A percentile compares a stretch with the other conserved stretches of the same genome.
Evolutionary conservation across 1,140 invertebrate genomes (phyloP).

Genomic region (Zaprionus davidi): DNA sequence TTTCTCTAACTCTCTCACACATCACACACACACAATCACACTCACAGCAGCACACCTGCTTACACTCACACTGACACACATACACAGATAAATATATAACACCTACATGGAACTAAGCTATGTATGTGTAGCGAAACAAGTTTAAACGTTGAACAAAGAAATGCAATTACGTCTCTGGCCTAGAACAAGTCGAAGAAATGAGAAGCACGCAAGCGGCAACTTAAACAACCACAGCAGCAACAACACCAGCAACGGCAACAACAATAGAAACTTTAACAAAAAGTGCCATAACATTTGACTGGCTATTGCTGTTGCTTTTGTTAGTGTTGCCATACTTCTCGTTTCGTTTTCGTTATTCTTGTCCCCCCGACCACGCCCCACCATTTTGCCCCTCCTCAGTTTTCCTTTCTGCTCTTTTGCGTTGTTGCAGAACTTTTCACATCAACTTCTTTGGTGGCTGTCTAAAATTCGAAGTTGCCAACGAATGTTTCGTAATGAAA

Average conservation of each 20-base stretch:
- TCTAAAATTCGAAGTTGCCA: constrained; percentile 63
- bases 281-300: constrained; percentile 68
- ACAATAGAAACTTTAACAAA: constrained; percentile 51
- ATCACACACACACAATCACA: constrained; percentile 11
- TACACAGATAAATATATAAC: constrained; percentile 28
- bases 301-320: constrained; percentile 42
- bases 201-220: constrained; percentile 49
- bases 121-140: constrained; percentile 74
- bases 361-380: not conserved
- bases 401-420: constrained; percentile 32
- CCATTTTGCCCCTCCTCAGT: constrained; percentile 11
- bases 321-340: constrained; percentile 54
- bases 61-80: constrained; percentile 23
- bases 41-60: constrained; percentile 36
- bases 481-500: constrained; percentile 77
- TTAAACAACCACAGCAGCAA: constrained; percentile 40
- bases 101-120: constrained; percentile 49
- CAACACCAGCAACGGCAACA: constrained; percentile 17
- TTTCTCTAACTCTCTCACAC: constrained; percentile 70
- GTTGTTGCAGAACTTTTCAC: constrained; percentile 63
- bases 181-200: constrained; percentile 53
- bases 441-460: constrained; percentile 66
- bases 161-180: constrained; percentile 76
- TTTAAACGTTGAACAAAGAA: constrained; percentile 78
- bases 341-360: constrained; percentile 44